These are phyloP conservation scores for Leptinotarsa lineolata DNA, from an alignment of 1,140 invertebrate genomes.

Conservation along the genomic window DNA sequence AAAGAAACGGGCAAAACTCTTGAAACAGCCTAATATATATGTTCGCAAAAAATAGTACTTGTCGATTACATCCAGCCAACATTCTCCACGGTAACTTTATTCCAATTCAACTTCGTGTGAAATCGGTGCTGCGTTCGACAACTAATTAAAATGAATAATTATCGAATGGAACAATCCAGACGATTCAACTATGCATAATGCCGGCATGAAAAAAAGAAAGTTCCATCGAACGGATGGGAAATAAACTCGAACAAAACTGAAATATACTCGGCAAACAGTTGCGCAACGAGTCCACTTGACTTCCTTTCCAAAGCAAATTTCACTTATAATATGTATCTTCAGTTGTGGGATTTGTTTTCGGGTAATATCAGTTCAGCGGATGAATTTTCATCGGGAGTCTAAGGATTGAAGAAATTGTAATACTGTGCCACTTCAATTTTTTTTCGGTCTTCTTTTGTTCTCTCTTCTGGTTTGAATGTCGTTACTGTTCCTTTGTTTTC, in stretches of 20 bases:
- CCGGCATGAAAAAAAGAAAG: slow-evolving; percentile 2
- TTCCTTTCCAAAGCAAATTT: background rate
- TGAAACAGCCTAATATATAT: no score
- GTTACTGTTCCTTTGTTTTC: no score
- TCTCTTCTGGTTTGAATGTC: no score
- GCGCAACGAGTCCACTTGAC: background rate
- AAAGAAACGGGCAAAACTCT: no score
- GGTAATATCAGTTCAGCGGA: no score
- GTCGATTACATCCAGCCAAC: background rate
- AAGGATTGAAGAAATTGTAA: no score
- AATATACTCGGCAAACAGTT: background rate
- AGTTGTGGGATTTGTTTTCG: background rate
- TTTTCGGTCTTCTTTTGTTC: no score
- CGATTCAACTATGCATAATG: background rate
- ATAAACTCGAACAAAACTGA: slow-evolving; percentile 1
- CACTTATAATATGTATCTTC: background rate
- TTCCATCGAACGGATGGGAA: background rate
- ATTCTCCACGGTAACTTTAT: background rate
- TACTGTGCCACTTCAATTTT: no score
- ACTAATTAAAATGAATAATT: slow-evolving; percentile 9
- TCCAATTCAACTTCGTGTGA: background rate
- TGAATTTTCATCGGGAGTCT: no score
- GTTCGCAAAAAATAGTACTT: no score
- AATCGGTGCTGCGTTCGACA: background rate
- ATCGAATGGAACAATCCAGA: background rate